These are phyloP conservation scores for Congeria kusceri DNA, from an alignment of 2,888 invertebrate genomes.

Conservation along the genomic window DNA sequence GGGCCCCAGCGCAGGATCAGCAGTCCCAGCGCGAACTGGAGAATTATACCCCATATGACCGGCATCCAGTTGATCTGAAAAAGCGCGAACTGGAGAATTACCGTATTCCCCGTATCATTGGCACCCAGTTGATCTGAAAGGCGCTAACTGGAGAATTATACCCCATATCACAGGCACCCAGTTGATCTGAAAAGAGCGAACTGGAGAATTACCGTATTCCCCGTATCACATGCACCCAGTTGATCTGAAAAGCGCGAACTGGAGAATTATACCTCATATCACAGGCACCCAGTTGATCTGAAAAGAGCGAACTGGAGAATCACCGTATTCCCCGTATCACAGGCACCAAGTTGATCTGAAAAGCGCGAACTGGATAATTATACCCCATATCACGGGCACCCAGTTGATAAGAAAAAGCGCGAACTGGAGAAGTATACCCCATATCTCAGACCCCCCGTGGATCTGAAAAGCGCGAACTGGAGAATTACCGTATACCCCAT, in stretches of 20 bases:
- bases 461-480: conserved; percentile 89
- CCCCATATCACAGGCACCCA: conserved; percentile 93
- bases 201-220: conserved; percentile 94
- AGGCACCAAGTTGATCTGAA: conserved; percentile 88
- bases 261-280: too few relatives aligned
- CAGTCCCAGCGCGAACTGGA: conserved; percentile 94
- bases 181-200: conserved; percentile 88
- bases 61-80: conserved; percentile 88
- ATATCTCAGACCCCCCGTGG: conserved; percentile 90
- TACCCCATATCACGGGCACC: conserved; percentile 92
- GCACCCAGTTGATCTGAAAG: too few relatives aligned
- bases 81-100: too few relatives aligned
- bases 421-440: conserved; percentile 93
- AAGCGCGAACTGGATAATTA: conserved; percentile 92
- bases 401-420: conserved; percentile 88
- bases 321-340: conserved; percentile 92
- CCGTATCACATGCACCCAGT: conserved; percentile 91
- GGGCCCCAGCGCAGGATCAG: conserved; percentile 93
- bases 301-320: conserved; percentile 92
- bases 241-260: conserved; percentile 89
- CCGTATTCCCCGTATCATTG: too few relatives aligned
- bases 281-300: too few relatives aligned
- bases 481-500: conserved; percentile 91
- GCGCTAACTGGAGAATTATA: conserved; percentile 91
- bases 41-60: conserved; percentile 91